Conservation (phyloP, 2,888 invertebrate species). For the Andrena hattorfiana region DNA sequence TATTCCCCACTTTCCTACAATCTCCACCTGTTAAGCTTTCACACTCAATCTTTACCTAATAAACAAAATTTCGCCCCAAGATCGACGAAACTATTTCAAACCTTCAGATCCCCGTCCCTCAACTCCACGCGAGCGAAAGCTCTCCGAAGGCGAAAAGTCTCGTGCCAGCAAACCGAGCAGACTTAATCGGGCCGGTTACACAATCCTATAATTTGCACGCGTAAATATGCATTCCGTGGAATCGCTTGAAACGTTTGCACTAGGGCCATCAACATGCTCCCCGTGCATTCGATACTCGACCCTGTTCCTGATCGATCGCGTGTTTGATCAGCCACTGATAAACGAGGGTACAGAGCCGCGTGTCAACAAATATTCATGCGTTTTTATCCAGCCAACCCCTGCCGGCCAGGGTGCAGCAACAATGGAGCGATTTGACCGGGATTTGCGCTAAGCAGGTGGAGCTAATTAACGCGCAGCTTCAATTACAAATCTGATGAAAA, state of each 20-base stretch:
- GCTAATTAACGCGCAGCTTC: background rate
- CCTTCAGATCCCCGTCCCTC: background rate
- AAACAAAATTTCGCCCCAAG: background rate
- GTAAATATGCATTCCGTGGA: conserved; percentile 40
- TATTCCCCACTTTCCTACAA: background rate
- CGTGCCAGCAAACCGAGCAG: conserved; percentile 22
- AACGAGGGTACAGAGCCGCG: conserved; percentile 26
- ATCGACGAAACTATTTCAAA: background rate
- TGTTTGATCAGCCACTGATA: conserved; percentile 55
- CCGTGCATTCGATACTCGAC: conserved; percentile 30
- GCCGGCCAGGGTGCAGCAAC: background rate
- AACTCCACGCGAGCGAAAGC: background rate
- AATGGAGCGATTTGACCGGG: conserved; percentile 3
- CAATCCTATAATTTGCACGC: conserved; percentile 27
- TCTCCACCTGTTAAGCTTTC: too few relatives aligned
- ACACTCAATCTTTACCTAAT: background rate
- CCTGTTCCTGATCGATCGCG: conserved; percentile 40
- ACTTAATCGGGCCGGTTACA: conserved; percentile 33
- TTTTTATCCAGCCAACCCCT: conserved; percentile 10
- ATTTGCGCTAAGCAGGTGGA: background rate
- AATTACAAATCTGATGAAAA: background rate
- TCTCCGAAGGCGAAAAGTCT: background rate
- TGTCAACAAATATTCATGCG: conserved; percentile 25
- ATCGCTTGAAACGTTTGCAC: conserved; percentile 39
- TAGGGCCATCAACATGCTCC: conserved; percentile 49